Conservation (phyloP, 2,888 invertebrate species). For the Sisyra terminalis region DNA sequence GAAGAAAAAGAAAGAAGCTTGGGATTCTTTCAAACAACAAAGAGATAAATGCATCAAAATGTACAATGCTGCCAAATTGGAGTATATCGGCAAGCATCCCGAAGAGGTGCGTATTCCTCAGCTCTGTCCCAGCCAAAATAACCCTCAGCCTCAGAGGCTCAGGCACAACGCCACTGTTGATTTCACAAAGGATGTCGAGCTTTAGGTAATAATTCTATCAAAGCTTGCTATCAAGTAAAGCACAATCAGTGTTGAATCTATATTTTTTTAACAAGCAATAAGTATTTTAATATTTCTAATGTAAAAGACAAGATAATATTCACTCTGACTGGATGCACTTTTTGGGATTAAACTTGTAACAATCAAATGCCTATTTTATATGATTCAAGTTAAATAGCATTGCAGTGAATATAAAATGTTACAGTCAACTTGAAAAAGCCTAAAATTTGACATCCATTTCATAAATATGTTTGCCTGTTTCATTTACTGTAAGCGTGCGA, state of each 20-base stretch:
- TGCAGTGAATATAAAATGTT: neutral
- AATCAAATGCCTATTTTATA: neutral
- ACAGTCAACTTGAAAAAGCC: neutral
- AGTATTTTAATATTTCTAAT: too few species aligned
- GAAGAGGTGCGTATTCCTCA: constrained; percentile 32
- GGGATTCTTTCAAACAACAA: constrained; percentile 37
- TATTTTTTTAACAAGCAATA: constrained; percentile 1
- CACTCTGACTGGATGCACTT: neutral
- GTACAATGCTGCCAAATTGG: constrained; percentile 34
- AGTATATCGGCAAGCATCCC: constrained; percentile 33
- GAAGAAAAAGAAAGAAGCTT: constrained; percentile 32
- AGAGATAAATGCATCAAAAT: constrained; percentile 37
- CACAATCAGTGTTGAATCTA: too few species aligned
- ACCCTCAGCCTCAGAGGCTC: constrained; percentile 8
- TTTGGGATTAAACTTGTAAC: neutral
- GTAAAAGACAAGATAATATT: too few species aligned
- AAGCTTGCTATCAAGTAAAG: too few species aligned
- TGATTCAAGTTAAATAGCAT: neutral
- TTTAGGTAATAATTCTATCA: constrained; percentile 23
- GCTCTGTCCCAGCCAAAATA: constrained; percentile 21
- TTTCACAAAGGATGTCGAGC: constrained; percentile 28
- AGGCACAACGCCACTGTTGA: constrained; percentile 25
- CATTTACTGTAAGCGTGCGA: too few species aligned
- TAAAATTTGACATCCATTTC: neutral
- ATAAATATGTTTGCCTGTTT: too few species aligned